phyloP scores from a whole-genome alignment of 2,888 invertebrate genomes.

The Lithophane socia region DNA sequence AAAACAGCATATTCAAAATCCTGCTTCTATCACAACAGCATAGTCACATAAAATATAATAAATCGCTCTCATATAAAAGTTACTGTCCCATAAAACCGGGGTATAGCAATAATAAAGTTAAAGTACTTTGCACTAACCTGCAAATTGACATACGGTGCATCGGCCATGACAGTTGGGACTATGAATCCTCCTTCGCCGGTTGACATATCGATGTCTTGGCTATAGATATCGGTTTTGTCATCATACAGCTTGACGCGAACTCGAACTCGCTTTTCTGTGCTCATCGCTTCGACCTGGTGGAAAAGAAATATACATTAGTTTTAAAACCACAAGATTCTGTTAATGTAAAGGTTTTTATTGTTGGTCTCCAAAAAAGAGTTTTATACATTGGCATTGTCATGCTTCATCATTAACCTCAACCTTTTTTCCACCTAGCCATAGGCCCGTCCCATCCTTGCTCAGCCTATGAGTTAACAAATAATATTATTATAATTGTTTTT shows the following conservation, averaged over 20 bases:
- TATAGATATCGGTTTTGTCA: conserved; percentile 92
- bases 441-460: neutral
- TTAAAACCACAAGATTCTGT: neutral
- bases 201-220: conserved; percentile 93
- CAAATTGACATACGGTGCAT: conserved; percentile 91
- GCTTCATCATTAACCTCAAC: too few species aligned
- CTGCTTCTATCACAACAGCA: conserved; percentile 11
- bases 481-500: neutral
- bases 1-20: conserved; percentile 30
- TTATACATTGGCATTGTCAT: too few species aligned
- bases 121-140: conserved; percentile 86
- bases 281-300: conserved; percentile 92
- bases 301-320: neutral
- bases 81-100: conserved; percentile 18
- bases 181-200: conserved; percentile 92
- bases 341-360: neutral
- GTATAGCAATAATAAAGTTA: conserved; percentile 42
- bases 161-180: conserved; percentile 93
- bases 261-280: conserved; percentile 92
- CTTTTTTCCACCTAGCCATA: neutral
- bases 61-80: conserved; percentile 45
- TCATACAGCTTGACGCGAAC: conserved; percentile 93
- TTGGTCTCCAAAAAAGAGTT: too few species aligned
- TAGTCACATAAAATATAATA: conserved; percentile 40
- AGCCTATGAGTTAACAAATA: neutral